A percentile compares a stretch with the other conserved stretches of the same genome.
phyloP scores from a whole-genome alignment of 2,797 vertebrate genomes.

The Falco novaeseelandiae region DNA sequence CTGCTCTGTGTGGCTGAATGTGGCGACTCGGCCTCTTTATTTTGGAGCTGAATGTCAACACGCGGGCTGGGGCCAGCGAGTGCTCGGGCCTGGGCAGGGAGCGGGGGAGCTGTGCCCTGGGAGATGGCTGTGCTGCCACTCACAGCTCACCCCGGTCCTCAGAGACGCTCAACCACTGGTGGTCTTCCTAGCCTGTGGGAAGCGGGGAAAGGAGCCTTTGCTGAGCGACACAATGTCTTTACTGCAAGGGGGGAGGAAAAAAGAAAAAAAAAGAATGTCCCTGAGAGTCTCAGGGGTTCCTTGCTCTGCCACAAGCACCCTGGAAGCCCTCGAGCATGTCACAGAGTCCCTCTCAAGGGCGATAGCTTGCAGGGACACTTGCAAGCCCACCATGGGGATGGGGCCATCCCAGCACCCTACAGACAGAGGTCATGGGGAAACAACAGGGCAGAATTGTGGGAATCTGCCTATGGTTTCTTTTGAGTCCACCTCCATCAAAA shows the following conservation, averaged over 20 bases:
- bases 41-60: neutral
- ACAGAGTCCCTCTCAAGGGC: neutral
- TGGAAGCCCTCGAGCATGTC: neutral
- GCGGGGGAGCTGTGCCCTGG: neutral
- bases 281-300: neutral
- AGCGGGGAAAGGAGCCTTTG: neutral
- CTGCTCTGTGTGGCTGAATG: neutral
- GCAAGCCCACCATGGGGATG: accelerated
- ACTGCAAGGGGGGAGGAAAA: neutral
- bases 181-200: neutral
- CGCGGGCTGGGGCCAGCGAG: neutral
- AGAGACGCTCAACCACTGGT: neutral
- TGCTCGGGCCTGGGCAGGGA: neutral
- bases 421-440: neutral
- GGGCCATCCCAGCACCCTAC: neutral
- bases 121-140: neutral
- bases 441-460: neutral
- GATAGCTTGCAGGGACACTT: neutral
- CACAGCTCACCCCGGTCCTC: neutral
- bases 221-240: neutral
- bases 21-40: neutral
- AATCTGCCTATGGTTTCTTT: neutral
- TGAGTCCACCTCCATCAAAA: neutral
- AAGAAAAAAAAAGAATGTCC: neutral
- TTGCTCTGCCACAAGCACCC: neutral